Evolutionary conservation across 2,888 invertebrate genomes (phyloP).

Genomic region (Callyntrura sp.): DNA sequence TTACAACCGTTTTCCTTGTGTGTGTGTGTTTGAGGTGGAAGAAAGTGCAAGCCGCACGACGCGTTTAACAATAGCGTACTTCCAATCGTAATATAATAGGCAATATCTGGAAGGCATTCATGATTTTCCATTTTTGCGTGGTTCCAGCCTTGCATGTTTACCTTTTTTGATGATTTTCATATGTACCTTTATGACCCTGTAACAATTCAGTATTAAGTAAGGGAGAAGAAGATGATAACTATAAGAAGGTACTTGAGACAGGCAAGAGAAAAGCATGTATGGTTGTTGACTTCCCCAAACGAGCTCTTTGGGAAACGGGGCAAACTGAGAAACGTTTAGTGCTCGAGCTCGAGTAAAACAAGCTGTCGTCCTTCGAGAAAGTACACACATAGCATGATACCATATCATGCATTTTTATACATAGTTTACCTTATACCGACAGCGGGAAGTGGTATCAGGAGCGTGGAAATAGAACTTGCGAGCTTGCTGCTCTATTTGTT

Average conservation of each 20-base stretch:
- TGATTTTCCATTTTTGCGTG: neutral
- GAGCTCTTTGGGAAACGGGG: neutral
- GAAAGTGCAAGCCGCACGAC: neutral
- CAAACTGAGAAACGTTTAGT: neutral
- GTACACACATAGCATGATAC: neutral
- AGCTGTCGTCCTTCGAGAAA: neutral
- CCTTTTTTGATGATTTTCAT: slow-evolving; percentile 58
- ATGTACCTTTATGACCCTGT: neutral
- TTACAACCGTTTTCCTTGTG: slow-evolving; percentile 11
- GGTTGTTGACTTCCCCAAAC: slow-evolving; percentile 24
- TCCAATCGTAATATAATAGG: slow-evolving; percentile 5
- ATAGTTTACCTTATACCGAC: slow-evolving; percentile 18
- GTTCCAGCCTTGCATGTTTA: slow-evolving; percentile 57
- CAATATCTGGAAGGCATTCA: neutral
- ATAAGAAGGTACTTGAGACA: slow-evolving; percentile 30
- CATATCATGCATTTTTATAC: neutral
- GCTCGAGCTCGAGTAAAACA: neutral
- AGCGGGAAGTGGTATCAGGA: slow-evolving; percentile 2
- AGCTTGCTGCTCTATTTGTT: slow-evolving; percentile 41
- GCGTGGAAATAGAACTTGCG: slow-evolving; percentile 17
- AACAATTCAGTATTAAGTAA: slow-evolving; percentile 29
- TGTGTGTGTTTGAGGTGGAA: neutral
- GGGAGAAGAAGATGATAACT: neutral
- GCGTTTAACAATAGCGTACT: slow-evolving; percentile 7
- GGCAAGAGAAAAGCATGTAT: neutral